Percentiles rank a stretch among this genome's conserved stretches.
These are phyloP conservation scores for Brachyptera putata DNA, from an alignment of 2,888 invertebrate species.

Conservation along the genomic window DNA sequence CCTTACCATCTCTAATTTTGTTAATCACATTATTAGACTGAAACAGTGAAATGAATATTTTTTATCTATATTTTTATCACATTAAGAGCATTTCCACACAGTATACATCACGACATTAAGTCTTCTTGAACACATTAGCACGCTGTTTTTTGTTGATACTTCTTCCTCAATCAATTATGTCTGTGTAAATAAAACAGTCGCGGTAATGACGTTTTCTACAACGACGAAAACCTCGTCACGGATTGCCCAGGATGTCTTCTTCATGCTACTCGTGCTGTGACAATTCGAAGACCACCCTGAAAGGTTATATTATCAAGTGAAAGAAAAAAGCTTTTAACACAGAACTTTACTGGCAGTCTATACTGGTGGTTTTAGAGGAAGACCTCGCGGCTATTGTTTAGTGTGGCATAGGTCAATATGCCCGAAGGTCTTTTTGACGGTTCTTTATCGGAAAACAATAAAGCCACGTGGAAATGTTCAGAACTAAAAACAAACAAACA, in stretches of 20 bases:
- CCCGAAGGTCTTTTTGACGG: conserved; percentile 1
- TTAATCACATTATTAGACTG: too few relatives aligned
- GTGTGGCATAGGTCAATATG: conserved; percentile 10
- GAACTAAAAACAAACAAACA: conserved; percentile 13
- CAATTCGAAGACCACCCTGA: conserved; percentile 17
- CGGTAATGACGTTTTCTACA: neutral
- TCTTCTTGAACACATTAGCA: conserved; percentile 1
- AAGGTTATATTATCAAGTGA: neutral
- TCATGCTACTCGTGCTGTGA: conserved; percentile 13
- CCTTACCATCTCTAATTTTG: too few relatives aligned
- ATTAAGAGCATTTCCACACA: too few relatives aligned
- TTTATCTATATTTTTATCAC: too few relatives aligned
- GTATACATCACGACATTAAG: too few relatives aligned
- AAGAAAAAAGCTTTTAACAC: conserved; percentile 3
- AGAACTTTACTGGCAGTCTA: neutral
- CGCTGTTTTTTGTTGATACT: conserved; percentile 1
- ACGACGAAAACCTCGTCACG: neutral
- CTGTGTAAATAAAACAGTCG: neutral
- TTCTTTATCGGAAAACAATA: conserved; percentile 13
- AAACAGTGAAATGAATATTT: too few relatives aligned
- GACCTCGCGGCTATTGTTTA: neutral
- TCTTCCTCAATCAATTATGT: conserved; percentile 2
- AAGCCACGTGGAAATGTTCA: conserved; percentile 14
- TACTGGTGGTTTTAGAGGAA: neutral
- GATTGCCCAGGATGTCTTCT: too few relatives aligned